Conservation (phyloP, 2,888 invertebrate species). For the Drosophila affinis region DNA sequence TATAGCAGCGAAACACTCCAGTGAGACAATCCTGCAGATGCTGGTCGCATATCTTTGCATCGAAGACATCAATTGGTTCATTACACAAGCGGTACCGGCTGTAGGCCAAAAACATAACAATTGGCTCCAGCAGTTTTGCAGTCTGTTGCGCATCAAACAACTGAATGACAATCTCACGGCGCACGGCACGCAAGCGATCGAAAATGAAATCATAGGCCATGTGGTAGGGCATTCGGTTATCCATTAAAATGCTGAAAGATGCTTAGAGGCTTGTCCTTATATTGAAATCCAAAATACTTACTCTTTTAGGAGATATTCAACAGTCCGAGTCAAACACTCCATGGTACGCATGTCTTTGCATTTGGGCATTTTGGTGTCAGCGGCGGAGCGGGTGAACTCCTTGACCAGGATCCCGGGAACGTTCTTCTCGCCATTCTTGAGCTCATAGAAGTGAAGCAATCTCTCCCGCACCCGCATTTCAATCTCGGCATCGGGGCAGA, state of each 20-base stretch:
- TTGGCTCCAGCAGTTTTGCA: constrained; percentile 86
- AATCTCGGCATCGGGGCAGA: constrained; percentile 85
- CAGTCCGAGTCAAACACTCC: constrained; percentile 85
- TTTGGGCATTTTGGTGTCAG: constrained; percentile 85
- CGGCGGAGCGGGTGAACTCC: constrained; percentile 87
- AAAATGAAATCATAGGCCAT: constrained; percentile 88
- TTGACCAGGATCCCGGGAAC: constrained; percentile 84
- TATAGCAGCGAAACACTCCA: constrained; percentile 85
- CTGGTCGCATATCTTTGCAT: constrained; percentile 86
- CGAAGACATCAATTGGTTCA: constrained; percentile 85
- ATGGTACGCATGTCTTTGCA: constrained; percentile 86
- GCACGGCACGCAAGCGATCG: constrained; percentile 87
- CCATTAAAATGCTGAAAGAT: constrained; percentile 74
- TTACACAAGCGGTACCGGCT: constrained; percentile 86
- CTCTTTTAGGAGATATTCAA: constrained; percentile 87
- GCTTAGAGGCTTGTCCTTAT: neutral
- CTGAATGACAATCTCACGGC: constrained; percentile 89
- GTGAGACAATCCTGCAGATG: constrained; percentile 87
- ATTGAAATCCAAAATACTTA: constrained; percentile 76
- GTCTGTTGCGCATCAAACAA: constrained; percentile 83
- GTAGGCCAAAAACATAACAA: constrained; percentile 87
- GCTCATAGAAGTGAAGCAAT: constrained; percentile 80
- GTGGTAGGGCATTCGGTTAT: constrained; percentile 83
- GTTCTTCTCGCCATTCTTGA: constrained; percentile 76
- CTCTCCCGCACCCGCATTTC: constrained; percentile 83